Evolutionary conservation across 1,140 invertebrate genomes (phyloP), one percentile per base, ranked within the genome.

Genomic region (Cyclargus thomasi): DNA sequence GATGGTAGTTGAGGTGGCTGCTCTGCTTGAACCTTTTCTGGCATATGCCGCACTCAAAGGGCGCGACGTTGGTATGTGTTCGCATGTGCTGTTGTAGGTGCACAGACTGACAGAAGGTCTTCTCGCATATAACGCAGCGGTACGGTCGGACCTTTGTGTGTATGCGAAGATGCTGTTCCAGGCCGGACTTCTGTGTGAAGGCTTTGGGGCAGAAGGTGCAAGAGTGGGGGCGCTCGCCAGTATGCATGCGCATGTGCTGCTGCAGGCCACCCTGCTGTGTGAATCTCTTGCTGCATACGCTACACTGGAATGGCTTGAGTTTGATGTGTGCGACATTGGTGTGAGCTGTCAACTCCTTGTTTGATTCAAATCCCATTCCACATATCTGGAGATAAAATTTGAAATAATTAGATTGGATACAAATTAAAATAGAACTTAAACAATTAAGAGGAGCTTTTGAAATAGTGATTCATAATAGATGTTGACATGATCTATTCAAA

Each of bases 181-280:
- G 76, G 0, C 88, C 88, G 0, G 86, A 86, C 70, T 96, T 95
- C 82, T 96, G 97, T 14, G 96, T 95, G 90, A 98, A 98, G 1
- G 95, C 92, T 69, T 97, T 96, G 1, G 94, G 92, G 82, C 97
- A 98, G 16, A 96, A 89, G 0, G 93, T 94, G 81, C 97, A 98
- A 16, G 94, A 91, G 87, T 97, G 98, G 0, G 97, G 97, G 70
- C 96, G 94, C 59, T 95, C 95, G 57, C 86, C 85, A 0, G 90
- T 91, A 79, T 94, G 93, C 79, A 91, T 92, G 0, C 92, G 76
- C 76, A 91, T 88, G 77, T 94, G 94, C 59, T 91, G 89, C 3
- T 80, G 76, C 0, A 91, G 68, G 0, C 89, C 90, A 0, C 82
- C 88, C 68, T 78, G 79, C 53, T 90, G 86, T 0, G 90, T 87